Base-by-base conservation (phyloP, 1,140 invertebrate genomes). In the Matsumurasca onukii region DNA sequence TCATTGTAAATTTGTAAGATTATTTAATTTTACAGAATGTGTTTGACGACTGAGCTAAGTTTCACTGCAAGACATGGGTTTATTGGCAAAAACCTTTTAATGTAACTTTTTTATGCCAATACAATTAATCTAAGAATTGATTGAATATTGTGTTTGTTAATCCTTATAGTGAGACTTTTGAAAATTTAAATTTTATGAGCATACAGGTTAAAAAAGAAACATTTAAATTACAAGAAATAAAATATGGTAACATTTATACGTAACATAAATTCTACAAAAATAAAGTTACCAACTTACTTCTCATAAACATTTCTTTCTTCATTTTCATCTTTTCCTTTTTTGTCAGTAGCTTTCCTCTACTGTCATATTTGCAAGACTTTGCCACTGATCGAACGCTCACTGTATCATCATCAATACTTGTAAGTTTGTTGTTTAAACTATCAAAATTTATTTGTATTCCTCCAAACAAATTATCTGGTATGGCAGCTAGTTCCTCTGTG, bases 231-330 rank as follows among this genome's bases (percentile, higher is more conserved):
- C n/a, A n/a, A n/a, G n/a, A n/a, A n/a, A n/a, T n/a, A n/a, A n/a
- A n/a, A n/a, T n/a, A n/a, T n/a, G n/a, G n/a, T n/a, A n/a, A n/a
- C n/a, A n/a, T n/a, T n/a, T n/a, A n/a, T n/a, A n/a, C n/a, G n/a
- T n/a, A n/a, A n/a, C n/a, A n/a, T n/a, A n/a, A n/a, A n/a, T n/a
- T n/a, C n/a, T n/a, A n/a, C n/a, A n/a, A n/a, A n/a, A n/a, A n/a
- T n/a, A n/a, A n/a, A n/a, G n/a, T n/a, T n/a, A n/a, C n/a, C n/a
- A 45, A 63, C 61, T 63, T 63, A 63, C 61, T 63, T 30, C 61
- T 31, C 30, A 63, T 31, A 63, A 63, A 63, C 29, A 63, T n/a
- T 15, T 31, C 61, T 31, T 63, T 29, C 20, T 63, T 63, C 1
- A 63, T 30, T 34, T 63, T 63, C 31, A 20, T 1, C 20, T 63